Evolutionary conservation across 2,888 invertebrate genomes (phyloP).

Genomic region (Stenodema calcarata): DNA sequence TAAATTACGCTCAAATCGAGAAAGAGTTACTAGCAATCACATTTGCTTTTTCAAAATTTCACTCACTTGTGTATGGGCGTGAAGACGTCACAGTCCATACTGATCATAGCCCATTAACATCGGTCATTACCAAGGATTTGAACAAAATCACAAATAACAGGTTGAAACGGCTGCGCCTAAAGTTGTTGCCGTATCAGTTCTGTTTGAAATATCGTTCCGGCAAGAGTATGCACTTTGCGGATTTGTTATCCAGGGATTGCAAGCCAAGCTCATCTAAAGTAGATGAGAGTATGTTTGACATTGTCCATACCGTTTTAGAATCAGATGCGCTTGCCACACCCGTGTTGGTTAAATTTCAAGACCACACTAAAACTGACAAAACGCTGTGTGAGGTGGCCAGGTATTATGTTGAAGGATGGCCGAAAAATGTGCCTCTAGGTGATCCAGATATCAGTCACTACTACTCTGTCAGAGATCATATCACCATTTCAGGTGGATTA

Average conservation of each 20-base stretch:
- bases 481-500: slow-evolving; percentile 12
- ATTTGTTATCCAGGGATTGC: neutral
- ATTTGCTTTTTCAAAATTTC: slow-evolving; percentile 44
- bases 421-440: neutral
- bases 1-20: neutral
- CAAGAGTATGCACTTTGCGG: neutral
- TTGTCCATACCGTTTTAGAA: neutral
- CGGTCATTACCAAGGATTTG: slow-evolving; percentile 39
- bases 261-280: neutral
- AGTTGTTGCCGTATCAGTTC: neutral
- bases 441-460: neutral
- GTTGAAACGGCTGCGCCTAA: neutral
- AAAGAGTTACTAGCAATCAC: slow-evolving; percentile 18
- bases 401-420: slow-evolving; percentile 28
- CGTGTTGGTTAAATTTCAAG: neutral
- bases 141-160: neutral
- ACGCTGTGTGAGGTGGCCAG: neutral
- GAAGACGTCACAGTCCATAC: slow-evolving; percentile 29
- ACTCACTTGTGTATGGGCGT: slow-evolving; percentile 39
- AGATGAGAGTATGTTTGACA: neutral
- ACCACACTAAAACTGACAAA: neutral
- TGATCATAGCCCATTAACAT: slow-evolving; percentile 24
- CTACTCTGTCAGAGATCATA: neutral
- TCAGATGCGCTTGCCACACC: neutral
- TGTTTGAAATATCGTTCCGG: neutral